Conservation (phyloP, 2,113 vertebrate species). For the Actinemys pallida region DNA sequence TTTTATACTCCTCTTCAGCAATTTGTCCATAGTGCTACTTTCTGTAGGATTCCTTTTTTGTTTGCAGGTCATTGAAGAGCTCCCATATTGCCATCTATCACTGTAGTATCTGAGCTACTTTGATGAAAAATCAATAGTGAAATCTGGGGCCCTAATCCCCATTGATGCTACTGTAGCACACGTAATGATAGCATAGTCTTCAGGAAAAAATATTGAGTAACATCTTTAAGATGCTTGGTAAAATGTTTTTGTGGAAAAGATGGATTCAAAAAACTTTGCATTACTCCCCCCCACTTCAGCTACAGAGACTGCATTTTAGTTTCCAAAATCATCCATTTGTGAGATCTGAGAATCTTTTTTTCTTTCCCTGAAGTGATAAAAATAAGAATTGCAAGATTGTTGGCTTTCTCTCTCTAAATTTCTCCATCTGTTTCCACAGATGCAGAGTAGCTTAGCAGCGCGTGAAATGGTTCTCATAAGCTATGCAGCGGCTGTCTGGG, state of each 20-base stretch:
- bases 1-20: background rate
- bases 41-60: background rate
- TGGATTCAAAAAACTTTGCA: background rate
- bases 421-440: constrained; percentile 49
- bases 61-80: background rate
- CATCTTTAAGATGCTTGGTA: background rate
- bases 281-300: background rate
- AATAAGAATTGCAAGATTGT: background rate
- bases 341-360: background rate
- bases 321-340: background rate
- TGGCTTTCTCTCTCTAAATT: background rate
- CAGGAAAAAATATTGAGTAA: background rate
- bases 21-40: background rate
- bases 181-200: background rate
- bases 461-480: constrained; percentile 4
- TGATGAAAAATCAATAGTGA: background rate
- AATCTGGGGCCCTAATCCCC: background rate
- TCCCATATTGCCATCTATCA: rapidly evolving
- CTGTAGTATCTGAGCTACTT: rapidly evolving
- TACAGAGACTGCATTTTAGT: background rate
- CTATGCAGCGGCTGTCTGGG: background rate
- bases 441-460: constrained; percentile 11
- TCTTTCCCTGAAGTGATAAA: background rate
- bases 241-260: background rate
- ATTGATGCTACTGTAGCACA: background rate